Percentiles rank a stretch among this genome's conserved stretches.
phyloP scores from a whole-genome alignment of 1,140 invertebrate genomes.

The Drosophila takahashii region DNA sequence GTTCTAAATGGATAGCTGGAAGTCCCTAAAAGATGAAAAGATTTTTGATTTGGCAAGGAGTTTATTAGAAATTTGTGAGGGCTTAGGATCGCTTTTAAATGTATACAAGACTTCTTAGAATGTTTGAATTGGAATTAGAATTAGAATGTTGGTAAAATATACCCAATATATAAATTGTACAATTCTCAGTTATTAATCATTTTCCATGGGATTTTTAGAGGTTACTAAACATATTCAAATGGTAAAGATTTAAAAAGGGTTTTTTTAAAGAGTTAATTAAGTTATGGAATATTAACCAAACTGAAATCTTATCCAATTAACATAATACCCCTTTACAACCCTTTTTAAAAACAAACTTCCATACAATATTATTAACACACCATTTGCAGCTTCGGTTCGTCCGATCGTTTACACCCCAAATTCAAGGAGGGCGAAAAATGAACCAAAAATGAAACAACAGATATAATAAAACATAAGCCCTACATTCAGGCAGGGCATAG shows the following conservation, averaged over 20 bases:
- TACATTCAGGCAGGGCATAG: conserved; percentile 49
- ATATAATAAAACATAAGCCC: conserved; percentile 53
- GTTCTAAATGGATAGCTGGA: not conserved
- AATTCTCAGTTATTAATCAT: too few relatives aligned
- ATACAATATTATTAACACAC: conserved; percentile 67
- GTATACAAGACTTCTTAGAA: not conserved
- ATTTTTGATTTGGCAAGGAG: not conserved
- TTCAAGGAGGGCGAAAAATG: conserved; percentile 6
- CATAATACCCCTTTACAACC: conserved; percentile 29
- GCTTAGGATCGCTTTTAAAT: not conserved
- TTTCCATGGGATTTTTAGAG: not conserved
- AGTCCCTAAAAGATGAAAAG: conserved; percentile 25
- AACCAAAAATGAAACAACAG: conserved; percentile 36
- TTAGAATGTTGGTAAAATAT: too few relatives aligned
- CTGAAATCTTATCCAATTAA: conserved; percentile 26
- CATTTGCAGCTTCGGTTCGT: conserved; percentile 45
- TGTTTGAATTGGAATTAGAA: too few relatives aligned
- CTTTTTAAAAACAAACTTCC: conserved; percentile 8
- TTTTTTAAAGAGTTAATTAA: conserved; percentile 4
- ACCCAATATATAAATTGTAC: too few relatives aligned
- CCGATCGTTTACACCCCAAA: conserved; percentile 37
- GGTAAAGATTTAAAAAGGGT: not conserved
- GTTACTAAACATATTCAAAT: not conserved
- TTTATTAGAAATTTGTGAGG: not conserved
- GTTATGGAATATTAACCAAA: not conserved